Evolutionary conservation across 2,797 vertebrate species (phyloP), one percentile per base, ranked within the genome.

Genomic region (Mus spretus): DNA sequence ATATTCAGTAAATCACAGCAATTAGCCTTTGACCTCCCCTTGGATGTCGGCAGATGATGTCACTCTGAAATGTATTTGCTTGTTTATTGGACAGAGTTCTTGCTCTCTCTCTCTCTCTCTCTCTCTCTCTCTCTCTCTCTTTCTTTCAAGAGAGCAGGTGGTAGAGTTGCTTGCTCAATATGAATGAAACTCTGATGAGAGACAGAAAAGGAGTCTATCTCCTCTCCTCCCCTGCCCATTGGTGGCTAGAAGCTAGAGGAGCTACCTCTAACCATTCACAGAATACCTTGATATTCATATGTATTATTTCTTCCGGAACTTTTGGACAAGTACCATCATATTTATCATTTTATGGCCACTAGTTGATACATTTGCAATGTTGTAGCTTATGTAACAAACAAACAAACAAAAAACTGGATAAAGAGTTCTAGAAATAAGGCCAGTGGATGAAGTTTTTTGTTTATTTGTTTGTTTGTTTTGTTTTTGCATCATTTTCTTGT

Each of bases 21-120:
- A 98, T 98, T 98, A 98, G 98, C 98, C 98, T 98, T 97, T 98
- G 97, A 89, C 97, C 97, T 98, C 96, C 93, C 61, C 88, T 89
- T 79, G 83, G 91, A 94, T 97, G 95, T 91, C 50, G 96, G 97
- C 91, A 1, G 95, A 96, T 92, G 97, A 96, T 0, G 7, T 97
- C 97, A 95, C 0, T 0, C 72, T 80, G 12, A 93, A 88, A 95
- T 1, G 20, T 94, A 96, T 70, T 82, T 61, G 92, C 96, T 96
- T 97, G 91, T 97, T 97, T 95, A 86, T 22, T 90, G 92, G 93
- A 92, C 75, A 65, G 47, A 88, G 89, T 5, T 31, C 90, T 82
- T 3, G 3, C 57, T 22, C 22, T 59, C 57, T 50, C 1, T 50
- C 50, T 50, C 10, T 50, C 50, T 50, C 50, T 50, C 10, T 50